phyloP scores from a whole-genome alignment of 2,888 invertebrate genomes.

The Mythimna loreyi region DNA sequence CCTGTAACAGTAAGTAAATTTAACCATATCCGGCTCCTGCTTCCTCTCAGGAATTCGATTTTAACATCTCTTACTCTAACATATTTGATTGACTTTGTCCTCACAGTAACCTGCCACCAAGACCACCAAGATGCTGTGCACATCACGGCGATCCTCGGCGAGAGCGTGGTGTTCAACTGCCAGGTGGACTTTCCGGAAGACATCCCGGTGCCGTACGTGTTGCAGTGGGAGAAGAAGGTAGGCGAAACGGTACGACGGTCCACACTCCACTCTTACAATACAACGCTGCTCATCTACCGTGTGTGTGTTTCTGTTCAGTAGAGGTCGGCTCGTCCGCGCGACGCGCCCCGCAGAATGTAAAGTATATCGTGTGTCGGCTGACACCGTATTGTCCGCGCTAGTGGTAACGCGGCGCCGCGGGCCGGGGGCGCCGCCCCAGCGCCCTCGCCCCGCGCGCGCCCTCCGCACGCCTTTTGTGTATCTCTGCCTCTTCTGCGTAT shows the following conservation, averaged over 20 bases:
- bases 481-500: slow-evolving; percentile 86
- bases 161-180: slow-evolving; percentile 99
- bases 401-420: slow-evolving; percentile 85
- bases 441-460: slow-evolving; percentile 84
- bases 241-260: slow-evolving; percentile 97
- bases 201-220: slow-evolving; percentile 98
- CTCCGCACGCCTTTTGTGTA: slow-evolving; percentile 85
- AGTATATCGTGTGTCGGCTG: slow-evolving; percentile 86
- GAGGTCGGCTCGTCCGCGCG: slow-evolving; percentile 88
- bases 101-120: slow-evolving; percentile 93
- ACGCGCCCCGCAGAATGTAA: slow-evolving; percentile 88
- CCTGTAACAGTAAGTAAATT: slow-evolving; percentile 22
- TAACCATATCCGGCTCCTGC: neutral
- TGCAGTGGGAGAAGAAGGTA: slow-evolving; percentile 99
- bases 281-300: slow-evolving; percentile 90
- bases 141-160: slow-evolving; percentile 99
- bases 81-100: slow-evolving; percentile 6
- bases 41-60: neutral
- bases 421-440: slow-evolving; percentile 78
- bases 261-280: slow-evolving; percentile 90
- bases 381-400: slow-evolving; percentile 84
- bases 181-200: slow-evolving; percentile 99
- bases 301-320: slow-evolving; percentile 91
- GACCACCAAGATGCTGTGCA: slow-evolving; percentile 98
- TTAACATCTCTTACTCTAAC: neutral